Evolutionary conservation across 2,113 vertebrate genomes (phyloP).

Genomic region (Bubo blakistoni): DNA sequence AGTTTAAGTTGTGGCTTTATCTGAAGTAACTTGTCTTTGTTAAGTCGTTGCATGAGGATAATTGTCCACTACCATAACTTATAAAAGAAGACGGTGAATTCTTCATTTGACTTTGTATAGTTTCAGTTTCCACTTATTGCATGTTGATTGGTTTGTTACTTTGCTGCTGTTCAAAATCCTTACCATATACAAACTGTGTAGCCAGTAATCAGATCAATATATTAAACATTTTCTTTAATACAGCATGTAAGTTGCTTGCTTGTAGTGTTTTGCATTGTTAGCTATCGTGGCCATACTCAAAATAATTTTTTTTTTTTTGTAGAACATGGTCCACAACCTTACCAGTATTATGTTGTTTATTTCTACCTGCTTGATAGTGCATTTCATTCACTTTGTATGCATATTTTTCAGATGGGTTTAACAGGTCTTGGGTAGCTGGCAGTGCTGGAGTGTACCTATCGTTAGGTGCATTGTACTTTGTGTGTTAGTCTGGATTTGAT

Average conservation of each 20-base stretch:
- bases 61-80: neutral
- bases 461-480: neutral
- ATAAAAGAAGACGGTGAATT: neutral
- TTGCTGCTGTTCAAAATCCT: neutral
- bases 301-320: neutral
- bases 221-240: neutral
- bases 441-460: rapidly evolving
- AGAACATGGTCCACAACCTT: neutral
- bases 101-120: neutral
- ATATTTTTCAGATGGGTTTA: neutral
- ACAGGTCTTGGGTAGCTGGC: neutral
- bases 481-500: neutral
- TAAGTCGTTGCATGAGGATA: neutral
- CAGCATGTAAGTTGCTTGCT: rapidly evolving
- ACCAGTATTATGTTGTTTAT: neutral
- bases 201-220: neutral
- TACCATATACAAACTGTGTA: neutral
- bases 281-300: neutral
- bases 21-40: neutral
- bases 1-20: neutral
- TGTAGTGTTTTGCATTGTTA: rapidly evolving
- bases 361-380: neutral
- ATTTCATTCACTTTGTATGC: neutral
- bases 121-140: neutral
- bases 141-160: neutral